Conservation (phyloP, 1,140 invertebrate species). For the Plectrocnemia conspersa region DNA sequence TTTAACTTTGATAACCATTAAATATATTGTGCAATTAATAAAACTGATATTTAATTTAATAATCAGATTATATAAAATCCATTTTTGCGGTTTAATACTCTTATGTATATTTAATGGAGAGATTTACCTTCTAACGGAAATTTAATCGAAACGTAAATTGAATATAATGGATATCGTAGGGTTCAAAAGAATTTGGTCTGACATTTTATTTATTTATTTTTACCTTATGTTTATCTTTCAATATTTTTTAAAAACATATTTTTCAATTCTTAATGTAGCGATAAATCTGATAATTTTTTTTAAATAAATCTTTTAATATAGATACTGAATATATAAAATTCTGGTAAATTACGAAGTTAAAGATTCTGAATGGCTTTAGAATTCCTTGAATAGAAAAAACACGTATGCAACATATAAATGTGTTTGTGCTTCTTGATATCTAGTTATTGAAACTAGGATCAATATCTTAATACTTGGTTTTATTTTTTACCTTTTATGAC, state of each 20-base stretch:
- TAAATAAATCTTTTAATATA: neutral
- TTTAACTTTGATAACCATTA: neutral
- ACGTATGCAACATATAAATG: no score
- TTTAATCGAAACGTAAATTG: neutral
- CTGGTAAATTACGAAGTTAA: neutral
- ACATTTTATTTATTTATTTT: neutral
- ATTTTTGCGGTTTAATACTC: neutral
- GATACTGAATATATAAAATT: neutral
- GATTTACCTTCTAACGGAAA: neutral
- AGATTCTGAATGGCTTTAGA: neutral
- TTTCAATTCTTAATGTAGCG: neutral
- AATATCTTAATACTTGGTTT: no score
- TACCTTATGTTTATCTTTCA: neutral
- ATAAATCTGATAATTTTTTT: neutral
- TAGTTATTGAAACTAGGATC: no score
- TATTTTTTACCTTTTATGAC: no score
- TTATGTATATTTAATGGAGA: neutral
- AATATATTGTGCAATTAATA: neutral
- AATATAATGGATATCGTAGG: neutral
- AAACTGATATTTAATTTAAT: neutral
- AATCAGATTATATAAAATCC: neutral
- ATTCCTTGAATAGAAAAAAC: neutral
- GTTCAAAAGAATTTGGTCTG: neutral
- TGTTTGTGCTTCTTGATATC: no score
- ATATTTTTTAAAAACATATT: neutral